Conservation (phyloP, 2,888 invertebrate genomes). For the Ametastegia equiseti region DNA sequence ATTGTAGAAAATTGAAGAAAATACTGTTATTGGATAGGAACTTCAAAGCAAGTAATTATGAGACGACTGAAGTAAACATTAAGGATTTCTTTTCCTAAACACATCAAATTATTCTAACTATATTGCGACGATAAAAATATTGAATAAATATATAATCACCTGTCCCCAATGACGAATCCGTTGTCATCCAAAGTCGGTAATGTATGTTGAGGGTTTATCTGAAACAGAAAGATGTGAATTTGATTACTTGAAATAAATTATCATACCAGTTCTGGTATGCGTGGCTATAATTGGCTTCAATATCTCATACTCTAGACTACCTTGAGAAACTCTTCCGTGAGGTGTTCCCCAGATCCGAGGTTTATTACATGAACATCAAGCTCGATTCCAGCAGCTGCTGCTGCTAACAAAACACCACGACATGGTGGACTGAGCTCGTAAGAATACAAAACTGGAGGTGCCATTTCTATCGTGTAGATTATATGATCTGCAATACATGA, state of each 20-base stretch:
- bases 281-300: too few species aligned
- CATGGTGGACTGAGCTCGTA: conserved; percentile 72
- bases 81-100: too few species aligned
- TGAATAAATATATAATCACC: conserved; percentile 63
- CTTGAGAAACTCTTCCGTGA: conserved; percentile 76
- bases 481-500: background rate
- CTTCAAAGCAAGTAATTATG: too few species aligned
- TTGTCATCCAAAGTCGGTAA: conserved; percentile 79
- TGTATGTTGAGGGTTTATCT: conserved; percentile 80
- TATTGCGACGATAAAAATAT: too few species aligned
- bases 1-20: too few species aligned
- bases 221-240: conserved; percentile 61
- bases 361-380: conserved; percentile 74
- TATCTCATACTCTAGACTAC: too few species aligned
- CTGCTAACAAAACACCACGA: conserved; percentile 73
- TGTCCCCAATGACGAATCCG: conserved; percentile 77
- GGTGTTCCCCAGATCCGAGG: conserved; percentile 72
- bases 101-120: too few species aligned
- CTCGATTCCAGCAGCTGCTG: conserved; percentile 72
- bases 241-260: background rate
- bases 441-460: conserved; percentile 56
- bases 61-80: too few species aligned
- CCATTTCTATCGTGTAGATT: background rate
- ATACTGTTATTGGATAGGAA: too few species aligned
- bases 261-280: background rate